phyloP scores from a whole-genome alignment of 2,888 invertebrate species.

The Zhuqinia jingwanae region DNA sequence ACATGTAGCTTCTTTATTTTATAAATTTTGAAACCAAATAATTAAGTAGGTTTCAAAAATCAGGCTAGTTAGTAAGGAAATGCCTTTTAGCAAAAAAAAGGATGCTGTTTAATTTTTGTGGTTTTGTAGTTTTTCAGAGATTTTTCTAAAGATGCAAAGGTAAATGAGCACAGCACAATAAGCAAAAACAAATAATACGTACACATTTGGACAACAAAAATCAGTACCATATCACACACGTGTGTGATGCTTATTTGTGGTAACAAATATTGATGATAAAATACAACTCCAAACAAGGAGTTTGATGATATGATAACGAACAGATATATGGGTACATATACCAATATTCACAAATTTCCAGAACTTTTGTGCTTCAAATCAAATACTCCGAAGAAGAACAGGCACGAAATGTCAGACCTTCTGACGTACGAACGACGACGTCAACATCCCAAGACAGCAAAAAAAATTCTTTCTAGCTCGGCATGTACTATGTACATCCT shows the following conservation, averaged over 20 bases:
- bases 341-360: slow-evolving; percentile 42
- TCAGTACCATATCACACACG: neutral
- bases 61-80: slow-evolving; percentile 1
- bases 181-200: no score
- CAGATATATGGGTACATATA: slow-evolving; percentile 41
- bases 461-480: no score
- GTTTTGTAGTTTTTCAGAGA: neutral
- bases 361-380: slow-evolving; percentile 36
- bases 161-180: no score
- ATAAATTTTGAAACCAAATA: neutral
- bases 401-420: neutral
- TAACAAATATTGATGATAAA: neutral
- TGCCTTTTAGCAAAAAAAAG: slow-evolving; percentile 32
- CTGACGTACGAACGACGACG: slow-evolving; percentile 14
- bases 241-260: no score
- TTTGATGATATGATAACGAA: slow-evolving; percentile 32
- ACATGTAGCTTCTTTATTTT: neutral
- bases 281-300: slow-evolving; percentile 43
- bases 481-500: neutral
- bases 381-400: neutral
- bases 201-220: no score
- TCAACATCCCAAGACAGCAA: neutral
- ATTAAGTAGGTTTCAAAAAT: neutral
- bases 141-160: neutral
- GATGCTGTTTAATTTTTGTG: neutral